Percentiles rank a stretch among this genome's conserved stretches.
Conservation (phyloP, 2,113 vertebrate genomes). For the Campylomormyrus numenius region DNA sequence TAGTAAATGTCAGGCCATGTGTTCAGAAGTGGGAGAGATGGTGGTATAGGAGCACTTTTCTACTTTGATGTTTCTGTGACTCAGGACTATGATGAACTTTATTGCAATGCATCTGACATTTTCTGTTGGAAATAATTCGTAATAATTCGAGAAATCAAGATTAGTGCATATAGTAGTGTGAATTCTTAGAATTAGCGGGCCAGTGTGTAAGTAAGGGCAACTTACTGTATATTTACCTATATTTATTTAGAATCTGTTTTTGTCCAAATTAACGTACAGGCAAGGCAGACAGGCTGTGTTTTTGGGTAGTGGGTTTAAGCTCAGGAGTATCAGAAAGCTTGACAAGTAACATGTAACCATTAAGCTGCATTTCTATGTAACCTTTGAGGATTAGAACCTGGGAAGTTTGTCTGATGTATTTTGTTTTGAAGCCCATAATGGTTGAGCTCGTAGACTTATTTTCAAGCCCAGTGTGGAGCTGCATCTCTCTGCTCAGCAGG, state of each 20-base stretch:
- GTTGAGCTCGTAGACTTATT: not conserved
- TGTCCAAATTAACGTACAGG: not conserved
- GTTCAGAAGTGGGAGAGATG: constrained; percentile 14
- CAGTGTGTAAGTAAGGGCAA: not conserved
- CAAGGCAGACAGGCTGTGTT: not conserved
- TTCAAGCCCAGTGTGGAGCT: not conserved
- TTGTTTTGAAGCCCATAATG: not conserved
- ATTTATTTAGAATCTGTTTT: not conserved
- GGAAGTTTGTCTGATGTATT: not conserved
- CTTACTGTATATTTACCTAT: not conserved
- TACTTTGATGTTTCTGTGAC: not conserved
- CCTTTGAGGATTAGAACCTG: not conserved
- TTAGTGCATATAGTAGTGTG: not conserved
- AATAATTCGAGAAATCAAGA: not conserved
- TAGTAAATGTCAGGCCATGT: constrained; percentile 38
- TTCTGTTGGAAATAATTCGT: not conserved
- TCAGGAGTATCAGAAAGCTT: not conserved
- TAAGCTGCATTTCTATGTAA: not conserved
- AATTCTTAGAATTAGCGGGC: not conserved
- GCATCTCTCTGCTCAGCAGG: not conserved
- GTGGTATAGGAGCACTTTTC: not conserved
- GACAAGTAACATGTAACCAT: not conserved
- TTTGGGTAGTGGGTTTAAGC: not conserved
- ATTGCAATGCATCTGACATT: not conserved
- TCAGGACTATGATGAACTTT: not conserved